Percentiles rank a stretch among this genome's conserved stretches.
phyloP scores from a whole-genome alignment of 2,797 vertebrate species.

The Galago senegalensis region DNA sequence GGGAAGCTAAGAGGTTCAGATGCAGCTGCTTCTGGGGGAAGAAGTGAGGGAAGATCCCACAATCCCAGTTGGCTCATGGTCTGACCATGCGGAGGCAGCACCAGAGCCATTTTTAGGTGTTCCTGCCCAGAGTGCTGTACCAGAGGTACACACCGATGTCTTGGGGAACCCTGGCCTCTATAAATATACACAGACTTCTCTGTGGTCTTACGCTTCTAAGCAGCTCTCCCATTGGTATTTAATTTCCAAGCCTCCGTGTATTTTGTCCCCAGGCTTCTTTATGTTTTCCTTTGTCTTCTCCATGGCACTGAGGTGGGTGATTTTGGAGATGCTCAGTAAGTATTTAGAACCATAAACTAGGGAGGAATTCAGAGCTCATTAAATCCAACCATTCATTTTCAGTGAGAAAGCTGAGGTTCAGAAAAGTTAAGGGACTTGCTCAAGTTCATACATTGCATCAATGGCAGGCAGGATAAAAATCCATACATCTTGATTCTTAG shows the following conservation, averaged over 20 bases:
- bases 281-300: constrained; percentile 36
- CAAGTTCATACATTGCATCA: background rate
- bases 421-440: background rate
- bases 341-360: background rate
- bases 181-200: background rate
- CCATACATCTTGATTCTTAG: background rate
- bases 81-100: background rate
- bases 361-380: background rate
- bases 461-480: background rate
- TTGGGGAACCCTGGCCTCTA: background rate
- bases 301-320: background rate
- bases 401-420: constrained; percentile 10
- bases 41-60: background rate
- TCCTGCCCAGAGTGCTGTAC: background rate
- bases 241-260: constrained; percentile 7
- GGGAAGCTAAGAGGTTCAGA: background rate
- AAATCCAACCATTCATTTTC: background rate
- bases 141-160: background rate
- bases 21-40: background rate
- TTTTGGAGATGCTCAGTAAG: background rate
- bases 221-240: background rate
- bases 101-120: background rate
- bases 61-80: too few species aligned
- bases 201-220: background rate
- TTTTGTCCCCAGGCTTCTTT: background rate